Base-by-base conservation (phyloP, 2,797 vertebrate genomes). In the Poeciliopsis paucimaculata region DNA sequence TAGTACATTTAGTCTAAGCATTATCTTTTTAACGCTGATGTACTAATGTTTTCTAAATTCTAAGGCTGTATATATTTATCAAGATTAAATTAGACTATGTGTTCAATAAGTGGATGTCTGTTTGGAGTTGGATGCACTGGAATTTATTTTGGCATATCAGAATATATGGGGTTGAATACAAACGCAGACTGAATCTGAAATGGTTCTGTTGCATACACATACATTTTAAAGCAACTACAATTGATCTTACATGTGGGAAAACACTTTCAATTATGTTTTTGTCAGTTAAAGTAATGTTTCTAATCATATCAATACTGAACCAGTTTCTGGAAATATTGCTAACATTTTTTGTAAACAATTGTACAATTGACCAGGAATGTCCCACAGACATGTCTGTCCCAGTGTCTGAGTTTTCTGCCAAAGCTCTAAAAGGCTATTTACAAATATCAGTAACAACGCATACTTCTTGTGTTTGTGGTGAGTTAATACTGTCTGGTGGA, bases 401-500 rank as follows among this genome's bases (percentile, higher is more conserved):
- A 73, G 62, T 26, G 51, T 53, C 78, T 73, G 6, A 76, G 73
- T 68, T 80, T 84, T 13, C 66, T 2, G 31, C 39, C 0, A 82
- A 26, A 26, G 8, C 23, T 23, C 20, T 68, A 26, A 39, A 41
- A 26, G 36, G 36, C 57, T 84, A 81, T 78, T 87, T 80, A 71
- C 74, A 31, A 53, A 82, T 74, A 82, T 84, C 88, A 76, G 1
- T 41, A 79, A 80, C 79, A 88, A 89, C 77, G 91, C 81, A 85
- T 36, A 78, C 74, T 39, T 55, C 64, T 39, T 47, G 66, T 83
- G 72, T 46, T 73, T 34, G 9, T 4, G n/a, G 64, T 62, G 77
- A 62, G 47, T n/a, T 76, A 60, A 81, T 10, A 15, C 64, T 16
- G 80, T 73, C 77, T 79, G 76, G 49, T 74, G 75, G 71, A 82